These are phyloP conservation scores for Bilobella aurantiaca DNA, from an alignment of 1,140 invertebrate genomes.

Conservation along the genomic window DNA sequence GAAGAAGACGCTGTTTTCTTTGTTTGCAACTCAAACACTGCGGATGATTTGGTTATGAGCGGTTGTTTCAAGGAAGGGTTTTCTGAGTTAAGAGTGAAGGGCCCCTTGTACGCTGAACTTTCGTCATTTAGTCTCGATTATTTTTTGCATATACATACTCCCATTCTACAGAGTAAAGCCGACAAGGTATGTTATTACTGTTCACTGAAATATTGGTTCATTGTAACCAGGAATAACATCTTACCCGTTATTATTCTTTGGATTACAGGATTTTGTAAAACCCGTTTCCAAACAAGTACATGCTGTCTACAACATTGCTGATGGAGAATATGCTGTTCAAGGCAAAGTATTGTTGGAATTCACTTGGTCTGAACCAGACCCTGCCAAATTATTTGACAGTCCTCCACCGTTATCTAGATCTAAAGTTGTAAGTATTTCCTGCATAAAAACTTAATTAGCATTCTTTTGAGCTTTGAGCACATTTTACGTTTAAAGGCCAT, in stretches of 20 bases:
- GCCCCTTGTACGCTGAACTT: constrained; percentile 16
- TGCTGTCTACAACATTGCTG: constrained; percentile 30
- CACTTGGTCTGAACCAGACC: constrained; percentile 22
- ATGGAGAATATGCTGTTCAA: constrained; percentile 24
- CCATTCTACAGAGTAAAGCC: constrained; percentile 9
- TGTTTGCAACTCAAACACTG: no score
- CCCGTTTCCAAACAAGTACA: constrained; percentile 21
- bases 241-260: neutral
- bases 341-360: constrained; percentile 33
- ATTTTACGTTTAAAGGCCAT: constrained; percentile 18
- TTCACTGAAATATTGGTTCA: neutral
- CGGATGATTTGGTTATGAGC: constrained; percentile 18
- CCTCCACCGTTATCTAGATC: constrained; percentile 16
- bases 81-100: constrained; percentile 22
- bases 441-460: neutral
- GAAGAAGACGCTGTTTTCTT: neutral
- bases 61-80: constrained; percentile 15
- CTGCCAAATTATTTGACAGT: constrained; percentile 24
- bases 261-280: neutral
- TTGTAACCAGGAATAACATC: neutral
- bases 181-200: neutral
- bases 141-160: constrained; percentile 15
- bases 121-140: constrained; percentile 17
- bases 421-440: constrained; percentile 23
- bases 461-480: neutral